Evolutionary conservation across 2,797 vertebrate genomes (phyloP).

Genomic region (Amblyraja radiata): DNA sequence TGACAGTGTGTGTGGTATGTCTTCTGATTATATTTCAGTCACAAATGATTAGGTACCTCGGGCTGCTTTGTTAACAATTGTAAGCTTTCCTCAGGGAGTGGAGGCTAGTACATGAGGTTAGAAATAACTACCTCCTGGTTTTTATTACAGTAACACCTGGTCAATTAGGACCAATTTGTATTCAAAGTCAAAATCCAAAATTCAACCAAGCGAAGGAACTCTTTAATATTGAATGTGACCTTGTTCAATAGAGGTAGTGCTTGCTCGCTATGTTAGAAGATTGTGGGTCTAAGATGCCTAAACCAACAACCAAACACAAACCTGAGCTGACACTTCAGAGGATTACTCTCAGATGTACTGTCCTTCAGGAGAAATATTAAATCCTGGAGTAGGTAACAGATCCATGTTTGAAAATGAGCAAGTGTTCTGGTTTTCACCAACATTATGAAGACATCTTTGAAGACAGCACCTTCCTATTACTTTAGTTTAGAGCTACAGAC

Average conservation of each 20-base stretch:
- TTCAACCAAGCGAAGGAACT: background rate
- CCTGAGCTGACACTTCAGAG: background rate
- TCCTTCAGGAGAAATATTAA: background rate
- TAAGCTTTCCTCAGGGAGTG: no score
- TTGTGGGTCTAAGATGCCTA: background rate
- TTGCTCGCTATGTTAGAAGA: background rate
- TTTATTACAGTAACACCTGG: background rate
- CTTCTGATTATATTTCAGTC: no score
- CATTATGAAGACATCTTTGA: no score
- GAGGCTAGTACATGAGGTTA: no score
- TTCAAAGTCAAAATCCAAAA: background rate
- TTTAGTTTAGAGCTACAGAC: no score
- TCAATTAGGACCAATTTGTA: background rate
- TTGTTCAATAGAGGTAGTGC: background rate
- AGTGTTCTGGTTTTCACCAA: no score
- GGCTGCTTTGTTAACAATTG: background rate
- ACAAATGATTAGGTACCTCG: no score
- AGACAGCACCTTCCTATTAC: no score
- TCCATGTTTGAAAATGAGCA: background rate
- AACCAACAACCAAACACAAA: no score
- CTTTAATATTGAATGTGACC: background rate
- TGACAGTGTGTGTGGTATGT: no score
- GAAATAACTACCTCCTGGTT: background rate
- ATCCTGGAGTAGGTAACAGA: background rate
- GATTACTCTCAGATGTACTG: background rate